Evolutionary conservation across 2,888 invertebrate genomes (phyloP), one percentile per base, ranked within the genome.

Genomic region (Chironomus riparius): DNA sequence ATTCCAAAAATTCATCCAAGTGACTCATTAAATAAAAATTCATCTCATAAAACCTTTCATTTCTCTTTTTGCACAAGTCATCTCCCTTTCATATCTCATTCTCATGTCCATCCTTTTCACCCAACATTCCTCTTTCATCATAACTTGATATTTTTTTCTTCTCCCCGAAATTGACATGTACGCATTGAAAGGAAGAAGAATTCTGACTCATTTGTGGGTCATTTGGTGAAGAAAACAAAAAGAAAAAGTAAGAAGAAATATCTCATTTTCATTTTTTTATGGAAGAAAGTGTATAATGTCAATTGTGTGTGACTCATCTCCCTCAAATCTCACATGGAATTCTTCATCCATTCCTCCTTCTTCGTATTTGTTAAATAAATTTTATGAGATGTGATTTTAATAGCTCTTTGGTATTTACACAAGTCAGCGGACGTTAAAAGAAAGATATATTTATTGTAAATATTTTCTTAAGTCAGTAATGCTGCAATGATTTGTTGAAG

Each of bases 211-310:
- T 56, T 56, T 56, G 56, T 56, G 18, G 56, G 56, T 56, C 56
- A 56, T 38, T 38, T 38, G 38, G 38, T 38, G 38, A 38, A 38
- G 38, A 38, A 7, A 38, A 38, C 7, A 38, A 38, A 38, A 38
- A 38, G 38, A 38, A 38, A 38, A 38, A 38, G 38, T 10, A 38
- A 38, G 56, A 15, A 15, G 15, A 18, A n/a, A 56, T 56, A 56
- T 56, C 6, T 18, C n/a, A 56, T 15, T 56, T 56, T 56, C 18
- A 38, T 50, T 13, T 50, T 50, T 6, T 13, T 50, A 50, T 18
- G 56, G 65, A 65, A 65, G 65, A 65, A 65, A 65, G 65, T 65
- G 65, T 65, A 56, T 65, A 65, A 65, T 21, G 65, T 21, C 65
- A 24, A 24, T 24, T 24, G 24, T 24, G 22, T 65, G 24, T 65